Percentiles rank a stretch among this genome's conserved stretches.
phyloP scores from a whole-genome alignment of 2,888 invertebrate species.

The Leptura quadrifasciata region DNA sequence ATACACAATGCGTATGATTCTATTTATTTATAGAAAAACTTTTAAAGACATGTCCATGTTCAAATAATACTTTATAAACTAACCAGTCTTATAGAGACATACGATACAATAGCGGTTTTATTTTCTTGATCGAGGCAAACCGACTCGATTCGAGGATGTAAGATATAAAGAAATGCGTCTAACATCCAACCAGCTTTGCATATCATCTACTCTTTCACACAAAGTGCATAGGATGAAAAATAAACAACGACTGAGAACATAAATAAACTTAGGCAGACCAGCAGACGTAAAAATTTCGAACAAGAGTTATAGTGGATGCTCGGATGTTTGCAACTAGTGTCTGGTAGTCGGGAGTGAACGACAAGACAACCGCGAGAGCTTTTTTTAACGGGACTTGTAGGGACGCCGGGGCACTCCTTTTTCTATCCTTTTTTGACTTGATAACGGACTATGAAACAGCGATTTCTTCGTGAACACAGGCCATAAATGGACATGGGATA shows the following conservation, averaged over 20 bases:
- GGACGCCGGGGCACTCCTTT: background rate
- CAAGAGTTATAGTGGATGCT: constrained; percentile 22
- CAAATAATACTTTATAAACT: background rate
- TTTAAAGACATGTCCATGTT: background rate
- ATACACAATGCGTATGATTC: background rate
- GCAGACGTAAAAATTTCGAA: constrained; percentile 25
- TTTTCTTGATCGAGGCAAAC: background rate
- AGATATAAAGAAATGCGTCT: constrained; percentile 2
- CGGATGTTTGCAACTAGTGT: constrained; percentile 10
- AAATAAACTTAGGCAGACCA: constrained; percentile 18
- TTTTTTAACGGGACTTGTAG: constrained; percentile 13
- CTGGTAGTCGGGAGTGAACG: constrained; percentile 13
- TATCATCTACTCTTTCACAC: constrained; percentile 22
- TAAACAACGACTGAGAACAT: constrained; percentile 27
- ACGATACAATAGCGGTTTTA: constrained; percentile 6
- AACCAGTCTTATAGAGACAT: background rate
- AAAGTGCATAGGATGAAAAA: constrained; percentile 5
- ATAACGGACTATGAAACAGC: background rate
- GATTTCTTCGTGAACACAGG: background rate
- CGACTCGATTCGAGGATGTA: background rate
- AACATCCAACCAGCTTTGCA: constrained; percentile 22
- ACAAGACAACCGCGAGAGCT: background rate
- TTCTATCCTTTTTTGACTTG: background rate
- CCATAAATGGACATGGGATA: background rate
- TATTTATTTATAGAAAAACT: background rate